These are phyloP conservation scores for Heteropelma amictum DNA, from an alignment of 2,888 invertebrate species.

Conservation along the genomic window DNA sequence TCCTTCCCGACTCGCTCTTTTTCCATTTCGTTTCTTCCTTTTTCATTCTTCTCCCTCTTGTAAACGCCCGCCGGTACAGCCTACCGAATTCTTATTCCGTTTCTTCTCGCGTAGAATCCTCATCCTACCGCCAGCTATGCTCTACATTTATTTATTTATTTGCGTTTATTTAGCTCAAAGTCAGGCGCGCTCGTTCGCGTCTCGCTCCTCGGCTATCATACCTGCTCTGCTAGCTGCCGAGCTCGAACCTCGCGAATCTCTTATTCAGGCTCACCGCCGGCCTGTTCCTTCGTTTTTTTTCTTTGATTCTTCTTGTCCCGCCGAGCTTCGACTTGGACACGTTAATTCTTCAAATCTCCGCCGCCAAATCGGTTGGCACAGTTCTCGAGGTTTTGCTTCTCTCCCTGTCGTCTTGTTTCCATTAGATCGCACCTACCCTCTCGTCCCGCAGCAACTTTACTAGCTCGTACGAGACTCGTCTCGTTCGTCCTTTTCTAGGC, in stretches of 20 bases:
- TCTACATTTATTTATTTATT: constrained; percentile 56
- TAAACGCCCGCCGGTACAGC: constrained; percentile 29
- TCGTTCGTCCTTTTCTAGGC: constrained; percentile 46
- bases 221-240: no score
- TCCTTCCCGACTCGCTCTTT: not conserved
- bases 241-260: constrained; percentile 16
- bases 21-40: not conserved
- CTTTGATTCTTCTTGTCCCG: not conserved
- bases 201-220: constrained; percentile 46
- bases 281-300: not conserved
- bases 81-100: constrained; percentile 44
- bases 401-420: constrained; percentile 4
- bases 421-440: constrained; percentile 12
- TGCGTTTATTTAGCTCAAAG: constrained; percentile 60
- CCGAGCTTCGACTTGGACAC: constrained; percentile 34
- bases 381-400: constrained; percentile 5
- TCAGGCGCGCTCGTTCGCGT: not conserved
- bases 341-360: constrained; percentile 28
- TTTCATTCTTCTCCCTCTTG: not conserved
- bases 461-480: not conserved
- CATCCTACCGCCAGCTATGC: not conserved
- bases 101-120: constrained; percentile 34
- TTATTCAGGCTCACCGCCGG: constrained; percentile 27
- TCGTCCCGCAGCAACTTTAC: no score
- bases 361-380: constrained; percentile 6